Base-by-base conservation (phyloP, 1,140 invertebrate species). In the Batillaria attramentaria region DNA sequence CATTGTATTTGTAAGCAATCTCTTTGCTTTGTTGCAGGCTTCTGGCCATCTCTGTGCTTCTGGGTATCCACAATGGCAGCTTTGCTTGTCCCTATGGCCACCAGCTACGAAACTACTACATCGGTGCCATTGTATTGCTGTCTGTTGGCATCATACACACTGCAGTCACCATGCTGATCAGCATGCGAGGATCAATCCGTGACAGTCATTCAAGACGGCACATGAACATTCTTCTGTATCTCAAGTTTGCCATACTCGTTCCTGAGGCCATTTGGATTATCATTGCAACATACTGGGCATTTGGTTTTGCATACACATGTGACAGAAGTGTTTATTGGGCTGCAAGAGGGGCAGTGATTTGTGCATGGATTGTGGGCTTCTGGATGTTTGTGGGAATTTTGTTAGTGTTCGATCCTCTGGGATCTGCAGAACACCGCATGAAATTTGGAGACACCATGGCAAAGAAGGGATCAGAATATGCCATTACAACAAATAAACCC, bases 281-380 rank as follows among this genome's bases (percentile, higher is more conserved):
- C 68, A 91, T 97, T 86, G 96, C 95, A 16, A 95, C 95, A 4
- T 92, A 95, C 86, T 97, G 95, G 95, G 93, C 95, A 54, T 95
- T 96, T 87, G 91, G 83, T 39, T 81, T 69, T 74, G 81, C 81
- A 42, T 86, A 70, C 79, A 85, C 79, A 41, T 90, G 87, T 84
- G 84, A 84, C 43, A 68, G 37, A 39, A 43, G 72, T 74, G 86
- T 89, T 28, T 85, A 87, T 46, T 77, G 75, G 74, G 84, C 85
- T 4, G 83, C 84, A 13, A 86, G 84, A 79, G 94, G 94, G 74
- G 92, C 96, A 74, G 95, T 95, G 0, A 92, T 96, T 46, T 95
- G 94, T 87, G 95, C 95, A 85, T 97, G 96, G 96, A 92, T 95
- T 35, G 91, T 96, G 35, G 93, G 95, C 65, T 93, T 93, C 0